phyloP scores from a whole-genome alignment of 2,797 vertebrate species.

The Notolabrus celidotus region DNA sequence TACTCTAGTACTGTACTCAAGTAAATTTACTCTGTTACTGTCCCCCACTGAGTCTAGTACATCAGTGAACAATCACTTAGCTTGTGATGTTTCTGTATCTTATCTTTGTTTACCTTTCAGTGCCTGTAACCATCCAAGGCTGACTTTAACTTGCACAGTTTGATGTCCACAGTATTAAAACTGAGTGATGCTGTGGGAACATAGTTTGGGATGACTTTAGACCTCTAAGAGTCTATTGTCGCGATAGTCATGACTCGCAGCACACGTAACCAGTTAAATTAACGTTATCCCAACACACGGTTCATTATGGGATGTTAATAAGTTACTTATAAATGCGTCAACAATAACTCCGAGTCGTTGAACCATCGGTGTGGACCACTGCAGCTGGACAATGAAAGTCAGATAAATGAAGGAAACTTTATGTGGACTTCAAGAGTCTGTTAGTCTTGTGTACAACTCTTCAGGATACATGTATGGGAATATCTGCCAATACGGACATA shows the following conservation, averaged over 20 bases:
- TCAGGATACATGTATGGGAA: background rate
- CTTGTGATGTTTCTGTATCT: constrained; percentile 22
- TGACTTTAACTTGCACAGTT: background rate
- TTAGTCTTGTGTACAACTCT: background rate
- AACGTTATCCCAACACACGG: background rate
- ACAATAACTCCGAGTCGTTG: constrained; percentile 70
- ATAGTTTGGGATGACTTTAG: background rate
- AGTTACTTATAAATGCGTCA: constrained; percentile 70
- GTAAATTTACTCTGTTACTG: too few relatives aligned
- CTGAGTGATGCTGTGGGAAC: constrained; percentile 22
- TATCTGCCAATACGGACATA: background rate
- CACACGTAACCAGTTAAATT: background rate
- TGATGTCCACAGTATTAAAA: background rate
- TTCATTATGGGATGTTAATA: constrained; percentile 62
- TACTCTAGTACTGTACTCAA: too few relatives aligned
- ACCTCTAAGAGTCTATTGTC: background rate
- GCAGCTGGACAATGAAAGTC: constrained; percentile 27
- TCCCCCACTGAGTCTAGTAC: background rate
- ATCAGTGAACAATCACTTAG: constrained; percentile 15
- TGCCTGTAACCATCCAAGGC: constrained; percentile 36
- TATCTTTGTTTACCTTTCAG: constrained; percentile 68
- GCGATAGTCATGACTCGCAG: background rate
- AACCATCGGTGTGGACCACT: constrained; percentile 50
- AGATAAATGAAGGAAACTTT: constrained; percentile 12
- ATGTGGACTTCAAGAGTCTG: background rate